These are phyloP conservation scores for Lerema accius DNA, from an alignment of 1,140 invertebrate genomes.

Conservation along the genomic window DNA sequence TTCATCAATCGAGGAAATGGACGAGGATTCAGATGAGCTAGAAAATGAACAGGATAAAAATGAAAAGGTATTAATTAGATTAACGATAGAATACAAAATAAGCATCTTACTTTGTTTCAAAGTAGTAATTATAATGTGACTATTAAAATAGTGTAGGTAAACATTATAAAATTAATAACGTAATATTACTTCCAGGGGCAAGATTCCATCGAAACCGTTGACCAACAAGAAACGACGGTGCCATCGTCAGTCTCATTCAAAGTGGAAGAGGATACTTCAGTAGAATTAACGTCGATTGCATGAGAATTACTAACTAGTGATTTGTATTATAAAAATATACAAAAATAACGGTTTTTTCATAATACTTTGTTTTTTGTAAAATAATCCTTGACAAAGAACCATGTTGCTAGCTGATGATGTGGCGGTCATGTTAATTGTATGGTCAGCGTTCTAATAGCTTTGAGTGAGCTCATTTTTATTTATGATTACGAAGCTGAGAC, in stretches of 20 bases:
- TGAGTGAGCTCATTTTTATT: too few species aligned
- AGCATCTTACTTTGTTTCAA: too few species aligned
- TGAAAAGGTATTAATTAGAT: constrained; percentile 28
- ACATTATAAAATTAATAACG: too few species aligned
- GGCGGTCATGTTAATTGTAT: too few species aligned
- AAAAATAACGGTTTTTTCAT: constrained; percentile 35
- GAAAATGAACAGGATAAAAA: constrained; percentile 33
- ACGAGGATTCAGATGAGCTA: constrained; percentile 41
- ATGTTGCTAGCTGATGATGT: too few species aligned
- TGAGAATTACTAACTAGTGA: constrained; percentile 27
- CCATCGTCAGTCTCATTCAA: constrained; percentile 78
- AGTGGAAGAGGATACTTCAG: constrained; percentile 81
- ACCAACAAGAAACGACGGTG: constrained; percentile 74
- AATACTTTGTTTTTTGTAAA: too few species aligned
- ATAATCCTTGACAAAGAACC: too few species aligned
- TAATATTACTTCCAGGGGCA: constrained; percentile 41
- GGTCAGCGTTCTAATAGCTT: too few species aligned
- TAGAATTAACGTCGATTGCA: constrained; percentile 64
- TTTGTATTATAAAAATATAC: constrained; percentile 35
- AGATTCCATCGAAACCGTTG: constrained; percentile 31
- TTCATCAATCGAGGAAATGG: constrained; percentile 30
- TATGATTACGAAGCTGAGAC: too few species aligned
- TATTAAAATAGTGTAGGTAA: too few species aligned
- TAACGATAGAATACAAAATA: too few species aligned
- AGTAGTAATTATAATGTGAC: too few species aligned